Evolutionary conservation across 2,888 invertebrate genomes (phyloP).

Genomic region (Xestoiulus laeticollis): DNA sequence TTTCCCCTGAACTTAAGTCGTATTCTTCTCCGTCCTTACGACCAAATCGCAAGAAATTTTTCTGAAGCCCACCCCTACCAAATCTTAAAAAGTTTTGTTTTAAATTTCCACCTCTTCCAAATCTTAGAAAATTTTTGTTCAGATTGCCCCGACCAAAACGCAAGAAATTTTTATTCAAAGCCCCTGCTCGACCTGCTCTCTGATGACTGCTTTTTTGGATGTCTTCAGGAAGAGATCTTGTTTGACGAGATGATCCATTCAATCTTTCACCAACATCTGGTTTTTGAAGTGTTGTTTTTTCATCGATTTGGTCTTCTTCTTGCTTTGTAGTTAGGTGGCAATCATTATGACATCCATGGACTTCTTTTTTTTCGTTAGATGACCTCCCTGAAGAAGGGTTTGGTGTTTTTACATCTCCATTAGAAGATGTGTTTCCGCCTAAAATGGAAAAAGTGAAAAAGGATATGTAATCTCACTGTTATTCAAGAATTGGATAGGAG

Average conservation of each 20-base stretch:
- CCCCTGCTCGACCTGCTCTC: background rate
- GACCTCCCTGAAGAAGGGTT: background rate
- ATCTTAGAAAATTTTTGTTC: constrained; percentile 49
- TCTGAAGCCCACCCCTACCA: constrained; percentile 36
- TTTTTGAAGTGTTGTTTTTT: background rate
- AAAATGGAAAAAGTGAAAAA: background rate
- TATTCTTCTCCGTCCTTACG: constrained; percentile 6
- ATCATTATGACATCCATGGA: background rate
- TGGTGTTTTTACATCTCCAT: background rate
- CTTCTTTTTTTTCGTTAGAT: background rate
- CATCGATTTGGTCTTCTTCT: background rate
- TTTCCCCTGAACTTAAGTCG: background rate
- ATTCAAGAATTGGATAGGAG: no score
- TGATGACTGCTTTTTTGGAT: background rate
- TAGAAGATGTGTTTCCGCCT: background rate
- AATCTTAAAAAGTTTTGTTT: constrained; percentile 48
- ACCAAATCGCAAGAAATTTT: constrained; percentile 51
- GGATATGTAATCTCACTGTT: background rate
- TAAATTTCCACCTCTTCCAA: constrained; percentile 46
- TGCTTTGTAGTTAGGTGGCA: background rate
- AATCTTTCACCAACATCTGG: background rate
- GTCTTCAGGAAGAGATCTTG: background rate
- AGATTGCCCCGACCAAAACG: constrained; percentile 48
- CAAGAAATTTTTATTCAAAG: constrained; percentile 47
- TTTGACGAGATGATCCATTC: background rate